Percentiles rank a stretch among this genome's conserved stretches.
These are phyloP conservation scores for Microcaecilia unicolor DNA, from an alignment of 2,797 vertebrate species.

Conservation along the genomic window DNA sequence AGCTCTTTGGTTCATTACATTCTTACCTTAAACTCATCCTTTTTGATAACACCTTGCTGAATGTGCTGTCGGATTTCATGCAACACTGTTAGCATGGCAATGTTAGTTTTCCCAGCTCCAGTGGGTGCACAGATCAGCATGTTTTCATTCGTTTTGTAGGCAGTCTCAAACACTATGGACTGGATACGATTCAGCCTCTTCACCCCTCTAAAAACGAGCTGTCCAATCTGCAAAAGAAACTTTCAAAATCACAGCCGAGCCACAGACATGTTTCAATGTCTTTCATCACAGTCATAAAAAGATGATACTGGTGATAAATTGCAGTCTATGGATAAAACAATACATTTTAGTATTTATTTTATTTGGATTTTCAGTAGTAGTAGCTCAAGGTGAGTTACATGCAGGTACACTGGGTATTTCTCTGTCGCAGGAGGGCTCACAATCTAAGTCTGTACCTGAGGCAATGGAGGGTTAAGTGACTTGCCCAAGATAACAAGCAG, in stretches of 20 bases:
- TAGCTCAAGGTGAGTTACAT: too few species aligned
- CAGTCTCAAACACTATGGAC: conserved; percentile 92
- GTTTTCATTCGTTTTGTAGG: conserved; percentile 97
- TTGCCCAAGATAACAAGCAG: too few species aligned
- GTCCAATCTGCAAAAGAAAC: conserved; percentile 70
- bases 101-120: conserved; percentile 95
- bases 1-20: conserved; percentile 15
- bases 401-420: too few species aligned
- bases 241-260: too few species aligned
- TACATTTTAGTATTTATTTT: too few species aligned
- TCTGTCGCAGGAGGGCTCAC: too few species aligned
- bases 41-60: conserved; percentile 86
- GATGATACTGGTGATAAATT: too few species aligned
- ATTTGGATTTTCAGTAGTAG: too few species aligned
- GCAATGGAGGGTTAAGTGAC: too few species aligned
- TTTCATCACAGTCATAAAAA: conserved; percentile 1
- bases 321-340: too few species aligned
- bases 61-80: conserved; percentile 92
- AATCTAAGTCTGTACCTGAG: too few species aligned
- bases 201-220: conserved; percentile 92
- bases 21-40: conserved; percentile 93
- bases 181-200: conserved; percentile 89
- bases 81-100: conserved; percentile 90
- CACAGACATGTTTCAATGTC: background rate
- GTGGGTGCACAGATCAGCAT: conserved; percentile 93